Evolutionary conservation across 2,888 invertebrate species (phyloP).

Genomic region (Bombylius major): DNA sequence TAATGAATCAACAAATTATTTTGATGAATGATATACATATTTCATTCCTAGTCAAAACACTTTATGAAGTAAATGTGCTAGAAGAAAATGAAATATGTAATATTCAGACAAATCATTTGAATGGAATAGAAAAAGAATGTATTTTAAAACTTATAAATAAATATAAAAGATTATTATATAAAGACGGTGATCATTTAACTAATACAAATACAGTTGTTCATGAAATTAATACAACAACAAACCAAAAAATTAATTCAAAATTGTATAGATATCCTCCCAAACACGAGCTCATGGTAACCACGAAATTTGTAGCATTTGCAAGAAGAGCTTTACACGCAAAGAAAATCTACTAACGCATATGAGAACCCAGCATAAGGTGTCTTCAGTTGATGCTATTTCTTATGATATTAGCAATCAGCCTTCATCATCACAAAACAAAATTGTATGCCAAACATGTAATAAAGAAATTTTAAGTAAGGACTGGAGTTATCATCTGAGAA

Average conservation of each 20-base stretch:
- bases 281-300: too few species aligned
- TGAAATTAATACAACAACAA: conserved; percentile 2
- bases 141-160: conserved; percentile 1
- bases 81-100: not conserved
- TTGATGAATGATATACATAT: not conserved
- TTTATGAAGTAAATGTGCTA: not conserved
- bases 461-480: too few species aligned
- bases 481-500: too few species aligned
- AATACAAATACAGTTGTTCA: not conserved
- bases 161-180: conserved; percentile 1
- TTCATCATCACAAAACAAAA: too few species aligned
- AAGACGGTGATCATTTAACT: conserved; percentile 4
- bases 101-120: conserved; percentile 1
- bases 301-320: too few species aligned
- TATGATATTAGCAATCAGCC: too few species aligned
- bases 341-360: too few species aligned
- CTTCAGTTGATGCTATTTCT: too few species aligned
- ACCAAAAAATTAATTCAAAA: conserved; percentile 10
- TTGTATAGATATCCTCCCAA: conserved; percentile 9
- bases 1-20: conserved; percentile 3
- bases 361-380: too few species aligned
- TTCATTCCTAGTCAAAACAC: conserved; percentile 3
- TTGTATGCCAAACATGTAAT: too few species aligned
- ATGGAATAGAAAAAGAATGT: not conserved
- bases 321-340: too few species aligned